These are phyloP conservation scores for Pandion haliaetus DNA, from an alignment of 2,113 vertebrate genomes.

Conservation along the genomic window DNA sequence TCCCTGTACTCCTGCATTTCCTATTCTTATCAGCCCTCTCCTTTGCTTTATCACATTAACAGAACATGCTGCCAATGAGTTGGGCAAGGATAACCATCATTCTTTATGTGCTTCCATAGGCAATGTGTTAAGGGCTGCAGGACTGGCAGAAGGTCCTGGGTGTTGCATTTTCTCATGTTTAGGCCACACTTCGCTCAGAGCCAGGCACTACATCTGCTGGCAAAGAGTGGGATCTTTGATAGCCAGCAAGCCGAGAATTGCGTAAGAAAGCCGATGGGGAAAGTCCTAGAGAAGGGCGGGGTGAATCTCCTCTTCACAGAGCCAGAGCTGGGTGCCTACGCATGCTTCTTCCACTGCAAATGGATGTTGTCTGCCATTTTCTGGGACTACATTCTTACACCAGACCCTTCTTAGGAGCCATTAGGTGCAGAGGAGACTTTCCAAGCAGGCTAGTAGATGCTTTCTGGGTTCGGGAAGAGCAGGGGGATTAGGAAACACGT, in stretches of 20 bases:
- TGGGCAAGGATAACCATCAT: neutral
- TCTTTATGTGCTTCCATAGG: neutral
- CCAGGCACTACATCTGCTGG: neutral
- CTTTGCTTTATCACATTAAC: neutral
- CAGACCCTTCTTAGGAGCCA: neutral
- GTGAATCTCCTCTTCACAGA: neutral
- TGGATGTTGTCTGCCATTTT: neutral
- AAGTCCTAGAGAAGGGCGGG: neutral
- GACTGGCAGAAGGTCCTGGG: neutral
- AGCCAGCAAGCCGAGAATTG: fast-evolving
- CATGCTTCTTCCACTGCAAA: neutral
- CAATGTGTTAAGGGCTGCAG: neutral
- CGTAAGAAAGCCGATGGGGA: fast-evolving
- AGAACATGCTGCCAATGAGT: neutral
- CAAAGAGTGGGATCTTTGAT: neutral
- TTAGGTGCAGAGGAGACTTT: neutral
- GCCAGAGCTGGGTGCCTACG: neutral
- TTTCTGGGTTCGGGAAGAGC: neutral
- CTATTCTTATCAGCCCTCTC: neutral
- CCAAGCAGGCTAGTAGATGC: neutral
- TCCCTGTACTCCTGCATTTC: neutral
- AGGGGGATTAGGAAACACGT: neutral
- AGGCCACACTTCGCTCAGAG: neutral
- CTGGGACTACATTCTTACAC: neutral
- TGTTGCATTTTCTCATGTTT: neutral